Evolutionary conservation across 2,888 invertebrate genomes (phyloP), one percentile per base, ranked within the genome.

Genomic region (Leuctra nigra): DNA sequence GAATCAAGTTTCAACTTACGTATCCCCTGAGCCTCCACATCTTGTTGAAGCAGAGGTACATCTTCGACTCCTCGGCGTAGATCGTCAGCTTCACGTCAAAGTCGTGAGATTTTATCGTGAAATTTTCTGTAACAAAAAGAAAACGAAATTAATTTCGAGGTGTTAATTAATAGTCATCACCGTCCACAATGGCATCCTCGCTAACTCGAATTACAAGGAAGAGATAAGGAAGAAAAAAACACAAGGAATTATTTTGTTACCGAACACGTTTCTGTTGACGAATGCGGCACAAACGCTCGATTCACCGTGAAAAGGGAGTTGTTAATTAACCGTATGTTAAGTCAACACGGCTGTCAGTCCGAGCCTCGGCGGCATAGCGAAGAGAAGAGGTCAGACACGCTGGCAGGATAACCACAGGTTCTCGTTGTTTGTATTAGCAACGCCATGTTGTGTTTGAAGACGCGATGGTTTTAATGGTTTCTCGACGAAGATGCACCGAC

Each of bases 11-110:
- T n/a, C n/a, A n/a, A n/a, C n/a, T n/a, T n/a, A n/a, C n/a, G n/a
- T n/a, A n/a, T n/a, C n/a, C n/a, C n/a, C n/a, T 80, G 68, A 86
- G 79, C 72, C 80, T 81, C 75, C 84, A 83, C 65, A 80, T 79
- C 72, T 75, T 76, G 74, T 82, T 85, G 82, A 86, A 86, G 77
- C 86, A 86, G 68, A 86, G 80, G 75, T 81, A 86, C 77, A 83
- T 81, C 71, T 82, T 79, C 68, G 82, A 82, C 70, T 83, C 78
- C 72, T 84, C 85, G 68, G 84, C 86, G 75, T 77, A 78, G 72
- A 83, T 81, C 69, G 80, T 79, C 68, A 83, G 73, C 67, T 78
- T 80, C 69, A 78, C 73, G 64, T 69, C 70, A 72, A 76, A 75
- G 69, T 78, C 78, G 67, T 77, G 77, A 63, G 82, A 79, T 70